phyloP scores from a whole-genome alignment of 2,888 invertebrate genomes.

The Tipula helvola region DNA sequence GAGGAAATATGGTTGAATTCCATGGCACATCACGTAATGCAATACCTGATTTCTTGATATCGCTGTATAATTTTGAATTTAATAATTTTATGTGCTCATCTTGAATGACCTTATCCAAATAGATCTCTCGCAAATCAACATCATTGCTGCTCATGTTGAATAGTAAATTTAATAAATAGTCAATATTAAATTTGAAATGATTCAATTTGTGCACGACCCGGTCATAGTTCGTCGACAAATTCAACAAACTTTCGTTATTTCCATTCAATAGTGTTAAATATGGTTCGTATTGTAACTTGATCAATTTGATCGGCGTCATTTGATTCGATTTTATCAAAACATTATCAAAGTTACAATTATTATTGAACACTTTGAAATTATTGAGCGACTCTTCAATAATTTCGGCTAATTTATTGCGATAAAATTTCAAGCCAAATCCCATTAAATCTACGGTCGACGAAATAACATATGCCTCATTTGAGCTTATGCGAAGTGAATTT shows the following conservation, averaged over 20 bases:
- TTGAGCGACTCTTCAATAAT: slow-evolving; percentile 23
- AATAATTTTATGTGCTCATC: background rate
- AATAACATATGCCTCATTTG: slow-evolving; percentile 34
- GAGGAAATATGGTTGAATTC: slow-evolving; percentile 28
- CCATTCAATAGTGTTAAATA: slow-evolving; percentile 21
- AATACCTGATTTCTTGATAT: background rate
- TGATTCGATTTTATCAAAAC: slow-evolving; percentile 25
- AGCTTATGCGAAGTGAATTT: slow-evolving; percentile 30
- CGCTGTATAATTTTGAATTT: background rate
- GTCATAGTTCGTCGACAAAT: slow-evolving; percentile 19
- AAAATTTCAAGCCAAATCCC: slow-evolving; percentile 31
- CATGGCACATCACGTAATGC: slow-evolving; percentile 24
- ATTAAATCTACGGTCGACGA: slow-evolving; percentile 29
- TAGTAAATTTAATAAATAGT: slow-evolving; percentile 32
- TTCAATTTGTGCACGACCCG: background rate
- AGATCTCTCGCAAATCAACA: slow-evolving; percentile 26
- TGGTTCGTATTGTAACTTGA: slow-evolving; percentile 28
- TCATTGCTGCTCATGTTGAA: slow-evolving; percentile 35
- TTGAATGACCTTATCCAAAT: slow-evolving; percentile 20
- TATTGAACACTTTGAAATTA: background rate
- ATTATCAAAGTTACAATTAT: slow-evolving; percentile 22
- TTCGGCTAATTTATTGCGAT: slow-evolving; percentile 30
- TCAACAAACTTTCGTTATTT: slow-evolving; percentile 21
- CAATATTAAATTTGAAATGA: slow-evolving; percentile 12
- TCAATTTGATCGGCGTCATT: slow-evolving; percentile 23